A percentile compares a stretch with the other conserved stretches of the same genome.
Conservation (phyloP, 35 echinoderm and acorn worm species). For the Amphiura filiformis region DNA sequence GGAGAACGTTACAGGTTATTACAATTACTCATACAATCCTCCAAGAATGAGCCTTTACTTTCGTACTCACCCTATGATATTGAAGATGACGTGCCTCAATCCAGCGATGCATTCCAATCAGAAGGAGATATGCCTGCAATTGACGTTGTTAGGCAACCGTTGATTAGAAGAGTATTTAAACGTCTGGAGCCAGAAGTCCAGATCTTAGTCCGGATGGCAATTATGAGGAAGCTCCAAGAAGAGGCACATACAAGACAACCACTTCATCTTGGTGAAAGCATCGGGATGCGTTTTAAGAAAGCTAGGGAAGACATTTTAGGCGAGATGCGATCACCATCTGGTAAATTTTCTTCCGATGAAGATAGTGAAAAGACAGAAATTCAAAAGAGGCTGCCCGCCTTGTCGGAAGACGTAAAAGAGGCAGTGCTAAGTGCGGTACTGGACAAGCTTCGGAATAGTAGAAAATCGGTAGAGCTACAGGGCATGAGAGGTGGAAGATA, state of each 20-base stretch:
- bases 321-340: not conserved
- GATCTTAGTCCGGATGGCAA: not conserved
- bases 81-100: not conserved
- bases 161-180: not conserved
- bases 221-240: not conserved
- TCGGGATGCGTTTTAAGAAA: not conserved
- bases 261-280: not conserved
- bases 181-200: not conserved
- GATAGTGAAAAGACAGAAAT: not conserved
- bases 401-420: not conserved
- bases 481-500: not conserved
- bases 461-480: not conserved
- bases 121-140: not conserved
- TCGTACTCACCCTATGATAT: not conserved
- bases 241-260: not conserved
- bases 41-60: not conserved
- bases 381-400: not conserved
- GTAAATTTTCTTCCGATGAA: not conserved
- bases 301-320: not conserved
- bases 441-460: not conserved
- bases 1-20: not conserved
- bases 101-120: not conserved
- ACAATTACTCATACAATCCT: not conserved
- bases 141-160: not conserved
- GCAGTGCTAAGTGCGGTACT: not conserved